Percentiles rank a stretch among this genome's conserved stretches.
Conservation (phyloP, 30 jellyfish, hydroid and myxozoan genomes). For the Clytia hemisphaerica region DNA sequence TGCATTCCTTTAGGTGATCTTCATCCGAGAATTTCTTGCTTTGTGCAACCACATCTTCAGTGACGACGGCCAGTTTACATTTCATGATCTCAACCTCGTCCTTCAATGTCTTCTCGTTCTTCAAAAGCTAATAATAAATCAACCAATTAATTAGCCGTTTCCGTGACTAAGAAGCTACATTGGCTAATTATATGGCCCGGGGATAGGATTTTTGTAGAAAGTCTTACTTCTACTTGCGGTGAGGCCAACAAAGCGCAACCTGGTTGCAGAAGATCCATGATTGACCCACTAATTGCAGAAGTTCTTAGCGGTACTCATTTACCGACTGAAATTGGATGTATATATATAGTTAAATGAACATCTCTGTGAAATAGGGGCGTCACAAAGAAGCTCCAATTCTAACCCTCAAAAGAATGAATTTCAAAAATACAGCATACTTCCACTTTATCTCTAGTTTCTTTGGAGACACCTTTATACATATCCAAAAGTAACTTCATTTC, state of each 20-base stretch:
- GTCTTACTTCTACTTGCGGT: too few species aligned
- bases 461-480: conserved; percentile 82
- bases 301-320: too few species aligned
- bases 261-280: too few species aligned
- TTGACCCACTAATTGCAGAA: too few species aligned
- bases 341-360: not conserved
- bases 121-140: conserved; percentile 53
- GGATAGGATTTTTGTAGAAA: too few species aligned
- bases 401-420: not conserved
- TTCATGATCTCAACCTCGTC: conserved; percentile 60
- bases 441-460: conserved; percentile 79
- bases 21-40: conserved; percentile 52
- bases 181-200: too few species aligned
- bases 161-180: too few species aligned
- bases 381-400: not conserved
- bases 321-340: too few species aligned
- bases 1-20: conserved; percentile 54
- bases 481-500: conserved; percentile 83
- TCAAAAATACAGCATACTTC: conserved; percentile 35
- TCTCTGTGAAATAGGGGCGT: not conserved
- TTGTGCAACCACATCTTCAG: conserved; percentile 53
- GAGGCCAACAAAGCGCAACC: too few species aligned
- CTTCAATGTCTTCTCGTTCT: conserved; percentile 59
- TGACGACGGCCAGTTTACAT: conserved; percentile 46
- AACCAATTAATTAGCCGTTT: too few species aligned